phyloP scores from a whole-genome alignment of 2,797 vertebrate species.

The Mastacembelus armatus region DNA sequence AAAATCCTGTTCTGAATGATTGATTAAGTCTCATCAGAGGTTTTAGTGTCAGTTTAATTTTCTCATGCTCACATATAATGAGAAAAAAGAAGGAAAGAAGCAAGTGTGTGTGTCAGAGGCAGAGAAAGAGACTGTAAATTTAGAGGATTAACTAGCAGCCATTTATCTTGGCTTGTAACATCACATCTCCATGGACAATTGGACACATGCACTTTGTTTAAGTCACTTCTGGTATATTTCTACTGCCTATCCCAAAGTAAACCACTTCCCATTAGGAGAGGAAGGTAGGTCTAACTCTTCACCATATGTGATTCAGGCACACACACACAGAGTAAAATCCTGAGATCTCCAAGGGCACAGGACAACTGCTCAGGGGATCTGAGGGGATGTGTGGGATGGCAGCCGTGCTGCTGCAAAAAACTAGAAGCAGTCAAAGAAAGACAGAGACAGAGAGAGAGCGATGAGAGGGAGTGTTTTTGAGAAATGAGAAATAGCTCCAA shows the following conservation, averaged over 20 bases:
- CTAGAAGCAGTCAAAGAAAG: slow-evolving; percentile 22
- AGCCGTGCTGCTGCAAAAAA: slow-evolving; percentile 46
- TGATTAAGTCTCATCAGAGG: slow-evolving; percentile 29
- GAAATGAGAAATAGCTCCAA: slow-evolving; percentile 5
- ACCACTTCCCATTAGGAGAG: no score
- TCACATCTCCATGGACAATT: no score
- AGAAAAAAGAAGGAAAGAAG: slow-evolving; percentile 1
- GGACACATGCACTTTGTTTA: no score
- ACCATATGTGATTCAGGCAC: slow-evolving; percentile 9
- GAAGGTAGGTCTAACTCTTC: no score
- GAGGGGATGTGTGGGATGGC: slow-evolving; percentile 35
- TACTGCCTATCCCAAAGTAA: no score
- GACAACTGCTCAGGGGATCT: slow-evolving; percentile 49
- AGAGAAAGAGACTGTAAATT: no score
- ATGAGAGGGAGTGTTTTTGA: background rate
- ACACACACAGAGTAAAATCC: slow-evolving; percentile 5
- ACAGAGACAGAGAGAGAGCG: background rate
- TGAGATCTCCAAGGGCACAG: slow-evolving; percentile 37
- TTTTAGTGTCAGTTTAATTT: slow-evolving; percentile 26
- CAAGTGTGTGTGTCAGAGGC: slow-evolving; percentile 8
- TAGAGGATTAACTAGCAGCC: no score
- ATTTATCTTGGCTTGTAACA: no score
- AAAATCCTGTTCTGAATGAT: slow-evolving; percentile 37
- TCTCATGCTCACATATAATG: background rate
- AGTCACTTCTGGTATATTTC: no score